Conservation (phyloP, 2,113 vertebrate species). For the Cebidichthys violaceus region DNA sequence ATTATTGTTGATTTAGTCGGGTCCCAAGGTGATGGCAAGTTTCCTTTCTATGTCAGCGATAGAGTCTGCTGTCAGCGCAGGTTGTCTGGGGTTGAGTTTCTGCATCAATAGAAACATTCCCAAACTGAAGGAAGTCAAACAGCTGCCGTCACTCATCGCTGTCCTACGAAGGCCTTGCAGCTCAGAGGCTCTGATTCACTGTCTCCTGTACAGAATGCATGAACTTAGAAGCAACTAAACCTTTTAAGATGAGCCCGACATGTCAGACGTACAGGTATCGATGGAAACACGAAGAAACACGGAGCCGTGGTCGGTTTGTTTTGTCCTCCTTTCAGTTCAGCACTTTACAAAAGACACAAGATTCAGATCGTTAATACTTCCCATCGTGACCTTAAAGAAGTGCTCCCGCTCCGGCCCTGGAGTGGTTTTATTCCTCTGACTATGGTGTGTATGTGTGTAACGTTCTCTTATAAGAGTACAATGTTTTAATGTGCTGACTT, state of each 20-base stretch:
- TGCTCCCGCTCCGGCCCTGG: not conserved
- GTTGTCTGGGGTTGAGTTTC: constrained; percentile 5
- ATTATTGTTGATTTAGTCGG: constrained; percentile 34
- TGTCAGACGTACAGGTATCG: not conserved
- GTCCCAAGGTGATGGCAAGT: constrained; percentile 8
- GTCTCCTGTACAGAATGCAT: not conserved
- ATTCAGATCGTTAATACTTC: not conserved
- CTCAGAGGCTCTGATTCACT: not conserved
- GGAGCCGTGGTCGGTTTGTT: not conserved
- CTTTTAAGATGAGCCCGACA: not conserved
- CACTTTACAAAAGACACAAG: no score
- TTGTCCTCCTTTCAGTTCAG: not conserved
- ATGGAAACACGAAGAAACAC: no score
- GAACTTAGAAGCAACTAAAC: not conserved
- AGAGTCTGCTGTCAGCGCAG: not conserved
- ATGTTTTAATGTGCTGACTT: no score
- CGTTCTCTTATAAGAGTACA: not conserved
- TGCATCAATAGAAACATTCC: constrained; percentile 10
- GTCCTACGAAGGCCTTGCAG: not conserved
- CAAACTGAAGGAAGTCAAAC: not conserved
- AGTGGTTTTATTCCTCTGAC: not conserved
- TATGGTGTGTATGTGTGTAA: not conserved
- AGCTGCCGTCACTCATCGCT: constrained; percentile 11
- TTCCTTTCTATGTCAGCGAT: not conserved
- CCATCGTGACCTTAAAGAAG: not conserved